Conservation (phyloP, 37 sponge, comb jelly and placozoan species). For the Hormiphora californensis region DNA sequence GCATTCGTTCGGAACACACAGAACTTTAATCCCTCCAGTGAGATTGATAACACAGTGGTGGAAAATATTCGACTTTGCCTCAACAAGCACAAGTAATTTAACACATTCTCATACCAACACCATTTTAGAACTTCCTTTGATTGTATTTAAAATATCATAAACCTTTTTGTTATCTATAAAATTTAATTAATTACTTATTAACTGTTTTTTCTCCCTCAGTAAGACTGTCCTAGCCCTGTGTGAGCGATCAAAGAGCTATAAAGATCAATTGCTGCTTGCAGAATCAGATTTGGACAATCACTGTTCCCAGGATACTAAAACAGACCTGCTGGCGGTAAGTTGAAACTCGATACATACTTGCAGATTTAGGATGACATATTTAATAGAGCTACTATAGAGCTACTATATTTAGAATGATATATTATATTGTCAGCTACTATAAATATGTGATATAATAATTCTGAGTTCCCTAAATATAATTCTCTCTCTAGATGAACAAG, state of each 20-base stretch:
- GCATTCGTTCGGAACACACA: neutral
- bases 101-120: no score
- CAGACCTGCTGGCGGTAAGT: constrained; percentile 20
- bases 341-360: neutral
- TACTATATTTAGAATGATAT: neutral
- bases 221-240: neutral
- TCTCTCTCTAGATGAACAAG: neutral
- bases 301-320: neutral
- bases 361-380: neutral
- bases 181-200: neutral
- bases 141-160: neutral
- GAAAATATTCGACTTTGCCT: neutral
- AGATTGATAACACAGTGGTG: neutral
- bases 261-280: neutral
- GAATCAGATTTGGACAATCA: constrained; percentile 20
- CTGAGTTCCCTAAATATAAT: neutral
- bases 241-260: constrained; percentile 8
- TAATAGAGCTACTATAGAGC: no score
- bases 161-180: neutral
- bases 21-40: neutral
- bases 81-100: neutral
- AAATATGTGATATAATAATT: neutral
- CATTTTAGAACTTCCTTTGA: no score
- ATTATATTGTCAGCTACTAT: neutral
- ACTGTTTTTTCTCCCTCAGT: neutral